Conservation (phyloP, 2,888 invertebrate species). For the Scaptomyza reducta region DNA sequence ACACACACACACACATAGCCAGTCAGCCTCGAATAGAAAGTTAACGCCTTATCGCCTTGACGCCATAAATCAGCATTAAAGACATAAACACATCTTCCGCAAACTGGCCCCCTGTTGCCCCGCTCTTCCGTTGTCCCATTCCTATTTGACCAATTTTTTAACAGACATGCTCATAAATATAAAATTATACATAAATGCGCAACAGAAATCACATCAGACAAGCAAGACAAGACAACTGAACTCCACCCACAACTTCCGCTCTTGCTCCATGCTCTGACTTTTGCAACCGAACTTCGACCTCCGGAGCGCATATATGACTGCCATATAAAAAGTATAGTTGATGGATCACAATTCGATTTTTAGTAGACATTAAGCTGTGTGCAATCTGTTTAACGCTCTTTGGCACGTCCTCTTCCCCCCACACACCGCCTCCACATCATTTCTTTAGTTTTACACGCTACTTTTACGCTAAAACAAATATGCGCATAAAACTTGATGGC, state of each 20-base stretch:
- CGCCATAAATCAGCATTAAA: constrained; percentile 71
- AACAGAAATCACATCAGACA: constrained; percentile 71
- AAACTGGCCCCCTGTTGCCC: constrained; percentile 1
- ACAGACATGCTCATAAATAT: constrained; percentile 71
- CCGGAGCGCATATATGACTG: constrained; percentile 43
- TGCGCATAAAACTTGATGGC: constrained; percentile 68
- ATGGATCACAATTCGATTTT: constrained; percentile 77
- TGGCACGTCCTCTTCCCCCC: not conserved
- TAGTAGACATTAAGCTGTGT: constrained; percentile 75
- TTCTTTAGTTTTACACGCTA: constrained; percentile 22
- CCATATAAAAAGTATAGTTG: constrained; percentile 63
- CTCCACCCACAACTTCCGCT: not conserved
- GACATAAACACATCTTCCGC: constrained; percentile 59
- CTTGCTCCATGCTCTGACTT: constrained; percentile 16
- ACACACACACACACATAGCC: constrained; percentile 1
- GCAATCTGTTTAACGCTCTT: constrained; percentile 63
- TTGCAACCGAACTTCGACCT: constrained; percentile 35
- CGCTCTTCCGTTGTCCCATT: not conserved
- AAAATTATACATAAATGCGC: constrained; percentile 76
- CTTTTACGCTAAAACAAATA: constrained; percentile 65
- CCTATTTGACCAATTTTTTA: constrained; percentile 57
- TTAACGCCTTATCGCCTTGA: constrained; percentile 39
- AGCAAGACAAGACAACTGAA: constrained; percentile 20
- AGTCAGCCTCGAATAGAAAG: constrained; percentile 12
- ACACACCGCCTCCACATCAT: not conserved